Conservation (phyloP, 2,888 invertebrate genomes). For the Trachelus troglodyta region DNA sequence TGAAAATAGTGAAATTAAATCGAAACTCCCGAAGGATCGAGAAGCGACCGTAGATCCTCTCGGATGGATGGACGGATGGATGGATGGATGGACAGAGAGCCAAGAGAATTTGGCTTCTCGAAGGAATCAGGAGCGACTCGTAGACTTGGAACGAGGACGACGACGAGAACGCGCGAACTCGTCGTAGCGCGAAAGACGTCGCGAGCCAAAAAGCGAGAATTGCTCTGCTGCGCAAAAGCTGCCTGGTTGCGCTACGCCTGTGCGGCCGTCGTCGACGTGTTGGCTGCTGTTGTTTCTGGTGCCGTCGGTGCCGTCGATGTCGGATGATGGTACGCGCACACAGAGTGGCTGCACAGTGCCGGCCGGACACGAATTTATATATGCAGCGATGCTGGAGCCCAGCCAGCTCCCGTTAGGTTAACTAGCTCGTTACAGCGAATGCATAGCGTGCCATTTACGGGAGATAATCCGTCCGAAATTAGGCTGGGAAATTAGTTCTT, state of each 20-base stretch:
- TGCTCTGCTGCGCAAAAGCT: too few relatives aligned
- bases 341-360: too few relatives aligned
- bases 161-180: constrained; percentile 19
- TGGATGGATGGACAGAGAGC: constrained; percentile 13
- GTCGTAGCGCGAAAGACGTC: constrained; percentile 53
- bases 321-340: too few relatives aligned
- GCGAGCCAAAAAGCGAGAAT: constrained; percentile 25
- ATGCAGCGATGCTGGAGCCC: constrained; percentile 49
- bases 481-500: constrained; percentile 46
- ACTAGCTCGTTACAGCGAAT: constrained; percentile 48
- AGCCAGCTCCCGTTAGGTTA: constrained; percentile 57
- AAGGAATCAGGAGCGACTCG: background rate
- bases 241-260: background rate
- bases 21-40: background rate
- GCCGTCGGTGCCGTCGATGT: background rate
- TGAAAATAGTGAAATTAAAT: background rate
- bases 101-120: background rate
- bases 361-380: constrained; percentile 42
- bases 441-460: constrained; percentile 37
- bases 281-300: constrained; percentile 19
- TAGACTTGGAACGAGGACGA: constrained; percentile 47
- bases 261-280: background rate
- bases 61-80: background rate
- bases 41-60: background rate
- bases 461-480: constrained; percentile 53